Percentiles rank a stretch among this genome's conserved stretches.
These are phyloP conservation scores for Columbina picui DNA, from an alignment of 2,113 vertebrate species.

Conservation along the genomic window DNA sequence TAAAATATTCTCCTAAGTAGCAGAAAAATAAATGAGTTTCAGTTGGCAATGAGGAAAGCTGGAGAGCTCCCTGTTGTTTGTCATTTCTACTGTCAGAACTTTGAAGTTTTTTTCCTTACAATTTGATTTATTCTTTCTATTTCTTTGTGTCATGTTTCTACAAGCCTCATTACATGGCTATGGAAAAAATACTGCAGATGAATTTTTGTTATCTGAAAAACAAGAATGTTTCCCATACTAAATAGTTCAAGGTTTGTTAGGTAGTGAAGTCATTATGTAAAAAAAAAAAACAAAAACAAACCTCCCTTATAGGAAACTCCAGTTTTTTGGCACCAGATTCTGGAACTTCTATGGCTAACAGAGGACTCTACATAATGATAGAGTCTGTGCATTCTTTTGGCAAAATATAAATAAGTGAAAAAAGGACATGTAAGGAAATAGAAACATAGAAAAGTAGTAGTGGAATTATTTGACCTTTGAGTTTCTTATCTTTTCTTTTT, in stretches of 20 bases:
- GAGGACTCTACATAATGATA: background rate
- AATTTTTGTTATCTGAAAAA: constrained; percentile 52
- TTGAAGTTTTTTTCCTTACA: background rate
- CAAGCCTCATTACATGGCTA: constrained; percentile 37
- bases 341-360: background rate
- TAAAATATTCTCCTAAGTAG: background rate
- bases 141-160: constrained; percentile 33
- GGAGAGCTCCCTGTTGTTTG: background rate
- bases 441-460: background rate
- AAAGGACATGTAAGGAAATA: background rate
- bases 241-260: constrained; percentile 39
- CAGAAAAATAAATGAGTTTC: background rate
- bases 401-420: background rate
- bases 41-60: background rate
- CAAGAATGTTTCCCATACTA: background rate
- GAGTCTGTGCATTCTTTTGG: background rate
- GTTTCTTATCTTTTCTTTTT: background rate
- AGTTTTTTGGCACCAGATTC: background rate
- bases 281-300: background rate
- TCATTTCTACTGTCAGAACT: background rate
- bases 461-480: background rate
- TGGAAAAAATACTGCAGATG: background rate
- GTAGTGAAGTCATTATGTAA: background rate
- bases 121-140: constrained; percentile 50
- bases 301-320: background rate